Base-by-base conservation (phyloP, 2,888 invertebrate genomes). In the Beris chalybata region DNA sequence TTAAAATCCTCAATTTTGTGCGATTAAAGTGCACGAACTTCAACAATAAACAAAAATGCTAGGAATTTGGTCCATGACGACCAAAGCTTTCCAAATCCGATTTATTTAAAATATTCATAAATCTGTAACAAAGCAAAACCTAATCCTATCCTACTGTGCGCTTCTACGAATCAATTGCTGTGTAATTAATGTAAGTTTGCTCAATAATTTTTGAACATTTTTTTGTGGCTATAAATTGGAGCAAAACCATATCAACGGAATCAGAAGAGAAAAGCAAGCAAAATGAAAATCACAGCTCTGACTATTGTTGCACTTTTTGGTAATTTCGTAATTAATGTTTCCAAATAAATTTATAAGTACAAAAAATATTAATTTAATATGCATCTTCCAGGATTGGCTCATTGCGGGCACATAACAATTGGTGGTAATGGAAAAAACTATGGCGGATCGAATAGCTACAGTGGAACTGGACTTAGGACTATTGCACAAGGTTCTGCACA, bases 401-500 rank as follows among this genome's bases (percentile, higher is more conserved):
- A 13, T 7, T 56, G 56, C 43, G 43, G n/a, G 6, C 15, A 56
- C 4, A 7, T 43, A 1, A 15, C 43, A n/a, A 53, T 2, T n/a
- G 11, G 12, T 48, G 48, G 13, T 6, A 2, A 38, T 3, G 38
- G 38, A 38, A 38, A 9, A 5, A 38, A 9, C 38, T 56, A 13
- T 43, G 43, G 43, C 5, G 56, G 43, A 3, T 15, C 56, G 7
- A 56, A 22, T 43, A 22, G 30, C 44, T 88, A 83, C 82, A 89
- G 89, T 75, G 90, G 89, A 67, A 61, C 31, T 66, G 87, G 89
- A 0, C 77, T 90, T 43, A 83, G 87, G 71, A 85, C 85, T 30
- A 87, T 87, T 63, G 87, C 87, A 7, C 85, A 86, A 53, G 87
- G 86, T 0, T 89, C 89, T 1, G 89, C 88, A 0, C 87, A 88